Evolutionary conservation across 2,888 invertebrate genomes (phyloP), one percentile per base, ranked within the genome.

Genomic region (Spicauda simplicius): DNA sequence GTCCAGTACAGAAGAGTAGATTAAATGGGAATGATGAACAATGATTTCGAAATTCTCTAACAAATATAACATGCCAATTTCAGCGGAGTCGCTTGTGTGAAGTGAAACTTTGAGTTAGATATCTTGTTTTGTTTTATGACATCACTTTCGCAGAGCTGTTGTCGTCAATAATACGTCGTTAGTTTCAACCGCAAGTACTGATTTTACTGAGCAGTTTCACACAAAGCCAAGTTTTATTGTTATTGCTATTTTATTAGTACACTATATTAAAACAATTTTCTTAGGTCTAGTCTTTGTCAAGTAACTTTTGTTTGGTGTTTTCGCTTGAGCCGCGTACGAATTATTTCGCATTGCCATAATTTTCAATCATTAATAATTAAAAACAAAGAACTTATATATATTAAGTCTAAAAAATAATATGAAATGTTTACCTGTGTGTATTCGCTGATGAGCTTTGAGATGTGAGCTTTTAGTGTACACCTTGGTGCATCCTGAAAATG

Each of bases 401-500:
- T 41, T 14, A 1, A 41, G 10, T 12, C 33, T 52, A 59, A 41
- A 64, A 11, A 33, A 48, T 50, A 50, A 25, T 61, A 41, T 20
- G 14, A 70, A 67, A 69, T 83, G 93, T 25, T 95, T 95, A 98
- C 98, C 98, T 94, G 99, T 99, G 86, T 99, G 99, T 93, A 99
- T 98, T 91, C 99, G 95, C 91, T 99, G 98, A 93, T 99, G 99
- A 74, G 99, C 99, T 94, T 99, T 99, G 76, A 99, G 95, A 92
- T 99, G 99, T 80, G 98, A 99, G 94, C 98, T 98, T 94, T 99
- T 99, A 76, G 99, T 99, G 93, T 99, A 99, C 75, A 98, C 98
- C 94, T 99, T 99, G 81, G 97, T 95, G 94, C 99, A 99, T 87
- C 98, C 99, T 98, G 95, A 69, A 95, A 85, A 70, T 41, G 3